A percentile compares a stretch with the other conserved stretches of the same genome.
Evolutionary conservation across 2,113 vertebrate genomes (phyloP).

Genomic region (Oostethus manadensis): DNA sequence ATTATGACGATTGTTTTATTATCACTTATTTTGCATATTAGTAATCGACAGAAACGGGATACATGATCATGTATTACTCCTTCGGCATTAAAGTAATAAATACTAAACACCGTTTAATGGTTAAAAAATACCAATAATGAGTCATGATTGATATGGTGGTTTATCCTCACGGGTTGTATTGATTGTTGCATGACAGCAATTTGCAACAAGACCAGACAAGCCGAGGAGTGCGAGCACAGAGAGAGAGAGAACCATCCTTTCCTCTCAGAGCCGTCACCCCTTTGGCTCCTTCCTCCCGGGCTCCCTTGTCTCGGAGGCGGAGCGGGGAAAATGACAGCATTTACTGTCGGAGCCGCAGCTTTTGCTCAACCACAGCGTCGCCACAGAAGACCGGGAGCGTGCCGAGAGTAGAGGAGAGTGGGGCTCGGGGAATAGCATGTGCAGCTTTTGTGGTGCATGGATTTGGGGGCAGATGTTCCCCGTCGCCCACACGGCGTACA

Average conservation of each 20-base stretch:
- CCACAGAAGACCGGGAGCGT: constrained; percentile 13
- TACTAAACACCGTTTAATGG: no score
- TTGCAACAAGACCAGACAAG: not conserved
- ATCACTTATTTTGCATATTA: no score
- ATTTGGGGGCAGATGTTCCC: no score
- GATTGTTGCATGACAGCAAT: not conserved
- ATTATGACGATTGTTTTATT: no score
- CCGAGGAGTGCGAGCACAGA: not conserved
- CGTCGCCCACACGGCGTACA: no score
- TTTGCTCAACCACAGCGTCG: constrained; percentile 18
- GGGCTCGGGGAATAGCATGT: constrained; percentile 9
- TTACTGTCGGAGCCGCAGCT: constrained; percentile 43
- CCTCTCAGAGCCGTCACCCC: constrained; percentile 33
- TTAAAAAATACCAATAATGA: no score
- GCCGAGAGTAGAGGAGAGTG: not conserved
- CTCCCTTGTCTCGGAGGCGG: constrained; percentile 20
- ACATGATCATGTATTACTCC: no score
- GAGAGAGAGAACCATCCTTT: constrained; percentile 19
- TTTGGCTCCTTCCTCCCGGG: constrained; percentile 26
- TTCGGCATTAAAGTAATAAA: no score
- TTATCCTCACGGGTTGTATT: no score
- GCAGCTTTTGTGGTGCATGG: constrained; percentile 5
- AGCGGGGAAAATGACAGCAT: constrained; percentile 44
- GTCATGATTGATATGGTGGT: no score
- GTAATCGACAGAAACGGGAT: no score